A percentile compares a stretch with the other conserved stretches of the same genome.
phyloP scores from a whole-genome alignment of 2,797 vertebrate genomes.

The Pteropus rufus region DNA sequence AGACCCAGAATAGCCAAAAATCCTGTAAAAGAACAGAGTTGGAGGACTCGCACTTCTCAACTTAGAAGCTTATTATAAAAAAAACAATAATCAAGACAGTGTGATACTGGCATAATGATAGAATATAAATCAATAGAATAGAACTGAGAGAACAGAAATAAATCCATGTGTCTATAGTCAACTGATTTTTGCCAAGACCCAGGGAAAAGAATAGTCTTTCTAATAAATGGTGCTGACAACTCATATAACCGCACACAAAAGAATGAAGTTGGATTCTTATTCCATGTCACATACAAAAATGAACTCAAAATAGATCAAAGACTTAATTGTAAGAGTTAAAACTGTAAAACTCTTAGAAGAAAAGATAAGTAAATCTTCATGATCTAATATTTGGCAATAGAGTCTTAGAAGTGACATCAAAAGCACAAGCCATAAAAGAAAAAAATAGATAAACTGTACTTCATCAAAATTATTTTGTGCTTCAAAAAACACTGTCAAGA shows the following conservation, averaged over 20 bases:
- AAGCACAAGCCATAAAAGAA: background rate
- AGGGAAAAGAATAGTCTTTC: background rate
- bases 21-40: background rate
- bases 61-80: background rate
- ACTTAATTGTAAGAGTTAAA: background rate
- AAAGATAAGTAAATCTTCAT: background rate
- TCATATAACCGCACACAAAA: background rate
- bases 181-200: background rate
- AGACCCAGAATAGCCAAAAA: background rate
- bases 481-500: background rate
- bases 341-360: background rate
- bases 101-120: background rate
- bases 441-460: background rate
- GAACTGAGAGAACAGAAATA: background rate
- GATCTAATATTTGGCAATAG: background rate
- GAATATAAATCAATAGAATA: background rate
- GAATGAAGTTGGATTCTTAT: background rate
- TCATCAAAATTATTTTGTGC: background rate
- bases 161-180: background rate
- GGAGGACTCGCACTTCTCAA: background rate
- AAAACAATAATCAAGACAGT: background rate
- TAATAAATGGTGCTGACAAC: background rate
- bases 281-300: background rate
- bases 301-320: background rate
- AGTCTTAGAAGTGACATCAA: background rate